Conservation (phyloP, 2,113 vertebrate species). For the Catharus bicknelli region DNA sequence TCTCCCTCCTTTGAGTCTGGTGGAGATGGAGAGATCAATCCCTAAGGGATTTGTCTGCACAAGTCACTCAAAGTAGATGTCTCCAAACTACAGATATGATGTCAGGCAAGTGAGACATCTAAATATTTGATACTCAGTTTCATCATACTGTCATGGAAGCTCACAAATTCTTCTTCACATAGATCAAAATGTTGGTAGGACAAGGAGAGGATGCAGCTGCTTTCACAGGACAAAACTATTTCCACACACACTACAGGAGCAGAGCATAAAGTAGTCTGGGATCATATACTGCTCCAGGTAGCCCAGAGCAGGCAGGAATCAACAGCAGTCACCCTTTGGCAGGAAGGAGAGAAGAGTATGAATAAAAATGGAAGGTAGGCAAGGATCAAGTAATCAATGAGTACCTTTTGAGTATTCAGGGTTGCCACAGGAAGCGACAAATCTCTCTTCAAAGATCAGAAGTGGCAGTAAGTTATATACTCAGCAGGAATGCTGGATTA, state of each 20-base stretch:
- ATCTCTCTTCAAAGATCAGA: conserved; percentile 45
- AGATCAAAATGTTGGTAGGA: not conserved
- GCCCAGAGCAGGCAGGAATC: not conserved
- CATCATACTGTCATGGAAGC: not conserved
- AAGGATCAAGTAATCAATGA: conserved; percentile 26
- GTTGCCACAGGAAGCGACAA: conserved; percentile 27
- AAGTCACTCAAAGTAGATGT: not conserved
- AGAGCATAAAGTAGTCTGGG: not conserved
- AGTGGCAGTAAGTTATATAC: conserved; percentile 20
- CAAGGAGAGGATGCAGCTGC: conserved; percentile 14
- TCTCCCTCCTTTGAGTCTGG: not conserved
- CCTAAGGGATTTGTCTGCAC: not conserved
- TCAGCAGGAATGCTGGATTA: conserved; percentile 34
- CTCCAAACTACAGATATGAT: not conserved
- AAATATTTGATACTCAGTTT: not conserved
- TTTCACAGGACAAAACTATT: not conserved
- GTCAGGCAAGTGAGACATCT: not conserved
- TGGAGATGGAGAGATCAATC: not conserved
- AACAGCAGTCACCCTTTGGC: not conserved
- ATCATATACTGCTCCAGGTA: not conserved
- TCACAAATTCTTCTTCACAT: not conserved
- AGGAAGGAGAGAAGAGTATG: not conserved
- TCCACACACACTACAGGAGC: not conserved
- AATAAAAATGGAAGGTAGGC: not conserved
- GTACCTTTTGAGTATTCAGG: conserved; percentile 45